phyloP scores from a whole-genome alignment of 2,888 invertebrate genomes.

The Ophion obscuratus region DNA sequence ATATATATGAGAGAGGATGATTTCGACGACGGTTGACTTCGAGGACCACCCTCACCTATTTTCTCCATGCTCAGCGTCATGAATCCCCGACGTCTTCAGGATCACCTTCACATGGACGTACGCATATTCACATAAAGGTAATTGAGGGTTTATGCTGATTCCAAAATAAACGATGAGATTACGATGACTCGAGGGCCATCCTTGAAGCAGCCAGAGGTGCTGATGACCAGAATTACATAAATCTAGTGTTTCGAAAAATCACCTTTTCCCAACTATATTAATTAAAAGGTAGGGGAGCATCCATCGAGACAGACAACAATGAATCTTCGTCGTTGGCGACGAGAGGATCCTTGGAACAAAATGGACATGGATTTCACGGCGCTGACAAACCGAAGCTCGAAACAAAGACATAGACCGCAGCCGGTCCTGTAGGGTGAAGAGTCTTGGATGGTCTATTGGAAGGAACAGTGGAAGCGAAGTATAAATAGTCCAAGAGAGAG shows the following conservation, averaged over 20 bases:
- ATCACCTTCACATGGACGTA: not conserved
- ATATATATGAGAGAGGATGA: not conserved
- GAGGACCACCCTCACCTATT: not conserved
- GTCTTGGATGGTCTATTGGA: slow-evolving; percentile 42
- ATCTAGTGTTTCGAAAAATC: not conserved
- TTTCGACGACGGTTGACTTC: not conserved
- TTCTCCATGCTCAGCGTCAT: too few species aligned
- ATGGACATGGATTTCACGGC: slow-evolving; percentile 48
- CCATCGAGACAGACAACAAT: slow-evolving; percentile 33
- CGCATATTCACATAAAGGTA: not conserved
- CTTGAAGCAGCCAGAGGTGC: not conserved
- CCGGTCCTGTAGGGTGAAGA: slow-evolving; percentile 35
- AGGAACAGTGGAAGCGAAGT: slow-evolving; percentile 31
- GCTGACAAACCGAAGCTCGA: slow-evolving; percentile 49
- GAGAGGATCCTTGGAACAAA: slow-evolving; percentile 47
- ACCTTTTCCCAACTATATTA: not conserved
- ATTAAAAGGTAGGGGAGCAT: not conserved
- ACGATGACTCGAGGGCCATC: not conserved
- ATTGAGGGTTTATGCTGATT: not conserved
- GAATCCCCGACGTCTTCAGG: not conserved
- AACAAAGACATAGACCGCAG: slow-evolving; percentile 53
- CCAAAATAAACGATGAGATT: not conserved
- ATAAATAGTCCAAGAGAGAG: slow-evolving; percentile 11
- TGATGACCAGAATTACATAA: not conserved
- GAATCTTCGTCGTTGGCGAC: slow-evolving; percentile 53